Percentiles rank a stretch among this genome's conserved stretches.
Evolutionary conservation across 1,140 invertebrate species (phyloP).

Genomic region (Colletes gigas): DNA sequence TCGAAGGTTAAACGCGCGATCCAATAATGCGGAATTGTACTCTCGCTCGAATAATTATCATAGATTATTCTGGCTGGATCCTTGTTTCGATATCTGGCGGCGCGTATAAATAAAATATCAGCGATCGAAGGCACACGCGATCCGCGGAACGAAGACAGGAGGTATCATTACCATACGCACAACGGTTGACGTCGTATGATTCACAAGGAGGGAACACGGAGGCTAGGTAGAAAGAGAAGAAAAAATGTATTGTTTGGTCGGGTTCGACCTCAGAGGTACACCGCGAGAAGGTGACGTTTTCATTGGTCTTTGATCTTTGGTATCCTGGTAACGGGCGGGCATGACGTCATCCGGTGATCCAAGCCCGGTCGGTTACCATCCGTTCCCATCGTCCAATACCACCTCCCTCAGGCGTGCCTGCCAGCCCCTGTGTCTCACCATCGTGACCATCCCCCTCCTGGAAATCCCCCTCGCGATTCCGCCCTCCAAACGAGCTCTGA

Average conservation of each 20-base stretch:
- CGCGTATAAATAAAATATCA: constrained; percentile 47
- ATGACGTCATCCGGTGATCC: constrained; percentile 64
- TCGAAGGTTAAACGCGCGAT: constrained; percentile 7
- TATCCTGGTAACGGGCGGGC: constrained; percentile 63
- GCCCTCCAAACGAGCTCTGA: constrained; percentile 70
- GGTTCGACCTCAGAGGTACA: neutral
- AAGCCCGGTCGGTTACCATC: constrained; percentile 56
- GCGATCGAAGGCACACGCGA: constrained; percentile 5
- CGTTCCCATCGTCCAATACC: constrained; percentile 54
- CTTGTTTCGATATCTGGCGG: neutral
- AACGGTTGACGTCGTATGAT: neutral
- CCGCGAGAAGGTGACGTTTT: constrained; percentile 42
- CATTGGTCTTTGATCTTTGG: constrained; percentile 54
- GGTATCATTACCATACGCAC: constrained; percentile 25
- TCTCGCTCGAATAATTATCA: constrained; percentile 21
- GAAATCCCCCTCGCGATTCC: constrained; percentile 64
- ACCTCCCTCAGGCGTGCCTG: constrained; percentile 62
- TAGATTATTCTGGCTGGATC: constrained; percentile 31
- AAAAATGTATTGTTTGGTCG: constrained; percentile 29
- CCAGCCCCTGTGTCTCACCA: constrained; percentile 58
- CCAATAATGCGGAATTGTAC: constrained; percentile 9
- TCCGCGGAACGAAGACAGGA: constrained; percentile 8
- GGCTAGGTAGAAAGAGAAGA: no score
- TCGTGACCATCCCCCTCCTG: constrained; percentile 59
- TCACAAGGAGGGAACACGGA: no score